Conservation (phyloP, 2,113 vertebrate genomes). For the Arizona elegans region DNA sequence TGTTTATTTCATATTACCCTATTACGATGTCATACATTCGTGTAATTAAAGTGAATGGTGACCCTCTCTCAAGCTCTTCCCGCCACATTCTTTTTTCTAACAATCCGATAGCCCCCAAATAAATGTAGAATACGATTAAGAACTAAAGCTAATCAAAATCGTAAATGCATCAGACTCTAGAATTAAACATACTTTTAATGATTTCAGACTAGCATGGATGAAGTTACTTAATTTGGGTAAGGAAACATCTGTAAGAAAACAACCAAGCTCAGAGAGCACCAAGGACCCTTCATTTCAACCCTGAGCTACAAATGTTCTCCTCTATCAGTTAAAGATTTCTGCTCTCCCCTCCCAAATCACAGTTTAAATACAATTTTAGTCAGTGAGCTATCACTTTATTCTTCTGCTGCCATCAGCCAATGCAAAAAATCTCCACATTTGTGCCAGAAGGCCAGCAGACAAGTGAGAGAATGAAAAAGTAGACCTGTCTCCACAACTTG, state of each 20-base stretch:
- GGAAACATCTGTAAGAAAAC: not conserved
- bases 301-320: not conserved
- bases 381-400: not conserved
- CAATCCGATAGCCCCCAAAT: not conserved
- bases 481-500: not conserved
- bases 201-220: not conserved
- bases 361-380: not conserved
- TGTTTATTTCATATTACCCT: not conserved
- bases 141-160: not conserved
- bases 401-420: not conserved
- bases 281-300: not conserved
- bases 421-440: not conserved
- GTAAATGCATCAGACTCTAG: not conserved
- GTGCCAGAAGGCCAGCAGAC: not conserved
- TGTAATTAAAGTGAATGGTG: not conserved
- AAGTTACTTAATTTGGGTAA: not conserved
- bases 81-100: not conserved
- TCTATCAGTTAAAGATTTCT: not conserved
- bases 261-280: not conserved
- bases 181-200: not conserved
- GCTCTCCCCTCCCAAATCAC: not conserved
- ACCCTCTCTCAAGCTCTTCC: not conserved
- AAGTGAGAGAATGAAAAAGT: not conserved
- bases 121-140: not conserved
- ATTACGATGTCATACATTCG: not conserved